These are phyloP conservation scores for Peromyscus maniculatus DNA, from an alignment of 2,113 vertebrate species.

Conservation along the genomic window DNA sequence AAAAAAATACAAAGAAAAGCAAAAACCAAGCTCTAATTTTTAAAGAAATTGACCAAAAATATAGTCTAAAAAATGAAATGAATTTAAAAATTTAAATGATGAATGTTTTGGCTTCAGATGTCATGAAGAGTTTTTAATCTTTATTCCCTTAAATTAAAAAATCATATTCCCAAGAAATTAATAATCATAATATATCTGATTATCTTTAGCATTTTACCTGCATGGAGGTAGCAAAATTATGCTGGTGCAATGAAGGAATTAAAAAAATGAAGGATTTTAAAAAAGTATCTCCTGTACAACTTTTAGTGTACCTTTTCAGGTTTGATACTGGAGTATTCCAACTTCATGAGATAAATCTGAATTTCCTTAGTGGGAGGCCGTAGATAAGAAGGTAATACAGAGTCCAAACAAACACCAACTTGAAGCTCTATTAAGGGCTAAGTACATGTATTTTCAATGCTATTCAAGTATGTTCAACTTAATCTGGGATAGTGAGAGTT, in stretches of 20 bases:
- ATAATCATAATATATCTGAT: background rate
- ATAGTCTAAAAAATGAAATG: slow-evolving; percentile 57
- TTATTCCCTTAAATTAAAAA: slow-evolving; percentile 38
- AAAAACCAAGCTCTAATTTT: slow-evolving; percentile 37
- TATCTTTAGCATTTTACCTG: slow-evolving; percentile 40
- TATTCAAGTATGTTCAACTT: background rate
- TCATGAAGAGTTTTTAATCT: slow-evolving; percentile 23
- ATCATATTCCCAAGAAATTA: background rate
- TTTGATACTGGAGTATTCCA: background rate
- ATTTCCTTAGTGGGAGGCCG: background rate
- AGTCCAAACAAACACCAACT: background rate
- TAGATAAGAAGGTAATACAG: background rate
- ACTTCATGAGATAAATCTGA: background rate
- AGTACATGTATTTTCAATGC: background rate
- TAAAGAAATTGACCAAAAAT: background rate
- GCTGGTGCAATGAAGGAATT: background rate
- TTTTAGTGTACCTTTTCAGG: background rate
- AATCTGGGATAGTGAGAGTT: background rate
- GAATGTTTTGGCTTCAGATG: slow-evolving; percentile 29
- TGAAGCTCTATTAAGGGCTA: background rate
- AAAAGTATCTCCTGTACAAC: background rate
- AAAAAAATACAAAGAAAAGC: slow-evolving; percentile 19
- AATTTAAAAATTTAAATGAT: slow-evolving; percentile 33
- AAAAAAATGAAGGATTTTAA: background rate
- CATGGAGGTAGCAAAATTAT: background rate